Percentiles rank a stretch among this genome's conserved stretches.
These are phyloP conservation scores for Gambusia holbrooki DNA, from an alignment of 2,113 vertebrate species.

Conservation along the genomic window DNA sequence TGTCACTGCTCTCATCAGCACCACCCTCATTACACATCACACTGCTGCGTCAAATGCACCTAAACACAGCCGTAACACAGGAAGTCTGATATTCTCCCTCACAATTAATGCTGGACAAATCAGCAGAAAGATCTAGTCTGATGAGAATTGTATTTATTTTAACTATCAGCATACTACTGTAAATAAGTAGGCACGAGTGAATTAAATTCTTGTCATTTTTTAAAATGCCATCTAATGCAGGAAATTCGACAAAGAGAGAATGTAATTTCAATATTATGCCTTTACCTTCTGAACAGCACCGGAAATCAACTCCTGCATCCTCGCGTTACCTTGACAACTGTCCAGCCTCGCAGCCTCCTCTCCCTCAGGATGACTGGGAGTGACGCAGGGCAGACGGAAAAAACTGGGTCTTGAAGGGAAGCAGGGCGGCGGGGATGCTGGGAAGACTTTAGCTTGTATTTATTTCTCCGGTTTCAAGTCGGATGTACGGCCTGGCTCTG, in stretches of 20 bases:
- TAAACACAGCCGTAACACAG: constrained; percentile 10
- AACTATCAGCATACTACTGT: not conserved
- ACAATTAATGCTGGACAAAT: not conserved
- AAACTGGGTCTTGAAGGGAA: constrained; percentile 55
- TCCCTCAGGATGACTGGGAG: constrained; percentile 61
- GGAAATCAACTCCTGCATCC: constrained; percentile 4
- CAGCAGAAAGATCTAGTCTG: not conserved
- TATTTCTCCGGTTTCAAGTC: constrained; percentile 39
- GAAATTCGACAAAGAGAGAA: not conserved
- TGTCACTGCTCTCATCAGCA: constrained; percentile 67
- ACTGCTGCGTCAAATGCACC: constrained; percentile 37
- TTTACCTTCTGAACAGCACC: constrained; percentile 20
- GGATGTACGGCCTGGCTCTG: constrained; percentile 26
- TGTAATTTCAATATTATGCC: not conserved
- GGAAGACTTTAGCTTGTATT: constrained; percentile 33
- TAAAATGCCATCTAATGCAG: not conserved
- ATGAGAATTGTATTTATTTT: not conserved
- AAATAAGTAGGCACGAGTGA: not conserved
- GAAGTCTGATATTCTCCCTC: constrained; percentile 16
- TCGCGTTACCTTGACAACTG: constrained; percentile 13
- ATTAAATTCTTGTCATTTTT: not conserved
- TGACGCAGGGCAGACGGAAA: constrained; percentile 73
- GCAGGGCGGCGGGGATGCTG: constrained; percentile 57
- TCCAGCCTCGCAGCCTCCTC: constrained; percentile 25
- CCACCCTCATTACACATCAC: constrained; percentile 43